Evolutionary conservation across 2,797 vertebrate genomes (phyloP).

Genomic region (Danionella dracula): DNA sequence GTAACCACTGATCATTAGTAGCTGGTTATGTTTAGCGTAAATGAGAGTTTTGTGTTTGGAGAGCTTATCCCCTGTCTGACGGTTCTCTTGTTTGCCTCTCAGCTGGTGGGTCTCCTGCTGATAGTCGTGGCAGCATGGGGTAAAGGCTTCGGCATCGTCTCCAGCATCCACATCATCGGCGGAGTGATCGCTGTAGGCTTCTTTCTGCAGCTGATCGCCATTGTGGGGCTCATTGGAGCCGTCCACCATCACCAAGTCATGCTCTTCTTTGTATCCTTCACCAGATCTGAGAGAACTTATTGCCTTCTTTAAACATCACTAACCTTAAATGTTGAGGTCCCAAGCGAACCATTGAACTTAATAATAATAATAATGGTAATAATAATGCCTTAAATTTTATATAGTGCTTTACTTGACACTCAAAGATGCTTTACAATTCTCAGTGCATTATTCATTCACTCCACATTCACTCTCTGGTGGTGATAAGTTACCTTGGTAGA

Average conservation of each 20-base stretch:
- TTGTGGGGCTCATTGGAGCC: slow-evolving; percentile 86
- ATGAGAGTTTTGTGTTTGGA: too few relatives aligned
- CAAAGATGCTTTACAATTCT: too few relatives aligned
- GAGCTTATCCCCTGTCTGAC: too few relatives aligned
- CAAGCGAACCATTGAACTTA: not conserved
- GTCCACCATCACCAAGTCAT: slow-evolving; percentile 91
- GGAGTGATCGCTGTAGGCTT: slow-evolving; percentile 89
- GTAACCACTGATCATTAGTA: too few relatives aligned
- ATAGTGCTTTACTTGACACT: too few relatives aligned
- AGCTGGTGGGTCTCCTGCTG: slow-evolving; percentile 89
- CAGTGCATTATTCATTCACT: too few relatives aligned
- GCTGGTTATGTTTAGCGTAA: too few relatives aligned
- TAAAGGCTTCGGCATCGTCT: slow-evolving; percentile 84
- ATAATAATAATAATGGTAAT: too few relatives aligned
- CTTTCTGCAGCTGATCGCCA: slow-evolving; percentile 86
- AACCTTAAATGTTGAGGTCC: too few relatives aligned
- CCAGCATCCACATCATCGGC: slow-evolving; percentile 90
- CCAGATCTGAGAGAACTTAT: not conserved
- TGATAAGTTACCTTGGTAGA: too few relatives aligned
- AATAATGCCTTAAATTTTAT: too few relatives aligned
- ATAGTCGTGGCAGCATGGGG: slow-evolving; percentile 90
- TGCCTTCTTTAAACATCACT: not conserved
- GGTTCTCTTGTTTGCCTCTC: slow-evolving; percentile 35
- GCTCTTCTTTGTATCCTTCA: slow-evolving; percentile 94
- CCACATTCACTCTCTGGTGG: too few relatives aligned